A percentile compares a stretch with the other conserved stretches of the same genome.
These are phyloP conservation scores for Nasua narica DNA, from an alignment of 2,797 vertebrate genomes.

Conservation along the genomic window DNA sequence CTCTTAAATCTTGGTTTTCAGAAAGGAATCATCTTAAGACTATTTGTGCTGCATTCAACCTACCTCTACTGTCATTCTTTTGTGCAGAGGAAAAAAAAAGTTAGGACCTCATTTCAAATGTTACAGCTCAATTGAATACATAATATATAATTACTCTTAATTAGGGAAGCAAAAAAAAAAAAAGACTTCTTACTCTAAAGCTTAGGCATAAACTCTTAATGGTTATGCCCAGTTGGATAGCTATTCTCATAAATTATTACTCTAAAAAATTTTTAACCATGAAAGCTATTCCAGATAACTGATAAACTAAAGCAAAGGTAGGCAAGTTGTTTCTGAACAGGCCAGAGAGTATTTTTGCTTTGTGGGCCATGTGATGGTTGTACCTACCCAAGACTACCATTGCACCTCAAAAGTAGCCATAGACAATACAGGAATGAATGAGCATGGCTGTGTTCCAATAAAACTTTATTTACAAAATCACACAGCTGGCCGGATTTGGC, in stretches of 20 bases:
- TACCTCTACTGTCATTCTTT: background rate
- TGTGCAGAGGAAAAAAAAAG: background rate
- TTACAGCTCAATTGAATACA: background rate
- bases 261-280: background rate
- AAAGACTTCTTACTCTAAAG: background rate
- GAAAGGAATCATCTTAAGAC: background rate
- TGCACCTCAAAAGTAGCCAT: background rate
- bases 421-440: background rate
- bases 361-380: background rate
- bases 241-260: background rate
- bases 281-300: background rate
- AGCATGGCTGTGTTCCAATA: background rate
- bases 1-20: background rate
- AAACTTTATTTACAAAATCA: conserved; percentile 43
- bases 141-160: background rate
- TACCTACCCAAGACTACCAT: background rate
- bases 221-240: background rate
- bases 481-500: background rate
- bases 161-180: background rate
- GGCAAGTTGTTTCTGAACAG: background rate
- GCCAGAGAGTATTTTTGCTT: background rate
- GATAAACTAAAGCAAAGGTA: background rate
- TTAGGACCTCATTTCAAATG: background rate
- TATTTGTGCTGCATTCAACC: background rate
- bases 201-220: background rate